Evolutionary conservation across 2,113 vertebrate genomes (phyloP).

Genomic region (Thunnus maccoyii): DNA sequence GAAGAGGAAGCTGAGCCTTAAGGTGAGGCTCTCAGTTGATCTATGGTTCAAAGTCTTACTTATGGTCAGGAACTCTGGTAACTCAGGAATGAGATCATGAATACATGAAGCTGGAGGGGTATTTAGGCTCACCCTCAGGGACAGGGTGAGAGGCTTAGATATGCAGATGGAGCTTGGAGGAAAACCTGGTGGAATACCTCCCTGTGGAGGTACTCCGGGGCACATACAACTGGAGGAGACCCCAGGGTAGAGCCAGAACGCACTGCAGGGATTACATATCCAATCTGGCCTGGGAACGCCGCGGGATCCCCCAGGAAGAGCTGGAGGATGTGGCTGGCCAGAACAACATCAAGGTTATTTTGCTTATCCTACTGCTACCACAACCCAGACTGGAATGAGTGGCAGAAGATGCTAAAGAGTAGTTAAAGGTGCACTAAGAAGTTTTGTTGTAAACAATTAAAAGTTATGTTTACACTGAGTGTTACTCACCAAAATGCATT

Average conservation of each 20-base stretch:
- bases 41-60: not conserved
- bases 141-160: conserved; percentile 24
- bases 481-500: no score
- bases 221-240: conserved; percentile 9
- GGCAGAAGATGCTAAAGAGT: not conserved
- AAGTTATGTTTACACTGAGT: no score
- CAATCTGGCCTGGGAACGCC: conserved; percentile 13
- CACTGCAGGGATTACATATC: conserved; percentile 29
- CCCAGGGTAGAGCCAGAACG: conserved; percentile 10
- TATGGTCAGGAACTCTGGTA: conserved; percentile 20
- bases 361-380: conserved; percentile 6
- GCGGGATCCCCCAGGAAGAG: not conserved
- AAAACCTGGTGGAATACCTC: conserved; percentile 15
- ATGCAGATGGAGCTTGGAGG: conserved; percentile 27
- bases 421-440: not conserved
- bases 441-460: no score
- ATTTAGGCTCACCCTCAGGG: conserved; percentile 14
- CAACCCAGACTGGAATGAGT: not conserved
- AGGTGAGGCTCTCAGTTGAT: not conserved
- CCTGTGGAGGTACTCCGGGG: not conserved
- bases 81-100: not conserved
- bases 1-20: conserved; percentile 5
- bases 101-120: not conserved
- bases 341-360: conserved; percentile 20
- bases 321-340: conserved; percentile 13